These are phyloP conservation scores for Campoletis sonorensis DNA, from an alignment of 1,140 invertebrate species.

Conservation along the genomic window DNA sequence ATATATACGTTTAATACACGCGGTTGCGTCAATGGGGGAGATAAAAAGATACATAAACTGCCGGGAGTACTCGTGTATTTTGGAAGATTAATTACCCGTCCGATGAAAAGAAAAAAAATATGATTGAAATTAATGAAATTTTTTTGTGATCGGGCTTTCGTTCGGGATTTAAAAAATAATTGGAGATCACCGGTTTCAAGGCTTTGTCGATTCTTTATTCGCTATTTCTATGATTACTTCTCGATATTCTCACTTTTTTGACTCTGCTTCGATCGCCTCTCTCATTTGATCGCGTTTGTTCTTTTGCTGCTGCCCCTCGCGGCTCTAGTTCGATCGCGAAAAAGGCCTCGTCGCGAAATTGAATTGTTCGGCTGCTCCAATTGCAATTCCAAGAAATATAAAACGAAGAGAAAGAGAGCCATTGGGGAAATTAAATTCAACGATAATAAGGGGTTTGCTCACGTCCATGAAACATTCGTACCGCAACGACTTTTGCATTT, in stretches of 20 bases:
- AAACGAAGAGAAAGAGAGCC: background rate
- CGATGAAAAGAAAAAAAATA: background rate
- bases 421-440: conserved; percentile 38
- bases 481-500: background rate
- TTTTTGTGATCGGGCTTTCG: background rate
- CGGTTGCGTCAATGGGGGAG: background rate
- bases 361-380: conserved; percentile 27
- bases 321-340: background rate
- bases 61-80: background rate
- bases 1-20: background rate
- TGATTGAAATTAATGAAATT: background rate
- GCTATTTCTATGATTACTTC: background rate
- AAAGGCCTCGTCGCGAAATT: background rate
- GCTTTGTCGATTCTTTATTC: background rate
- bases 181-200: background rate
- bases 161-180: no score
- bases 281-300: background rate
- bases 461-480: background rate
- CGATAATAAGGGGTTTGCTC: conserved; percentile 1
- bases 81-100: background rate
- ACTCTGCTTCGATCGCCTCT: no score
- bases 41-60: conserved; percentile 8
- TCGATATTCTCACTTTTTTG: background rate
- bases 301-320: background rate
- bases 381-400: background rate